Conservation (phyloP, 2,113 vertebrate species). For the Plecturocebus donacophilus region DNA sequence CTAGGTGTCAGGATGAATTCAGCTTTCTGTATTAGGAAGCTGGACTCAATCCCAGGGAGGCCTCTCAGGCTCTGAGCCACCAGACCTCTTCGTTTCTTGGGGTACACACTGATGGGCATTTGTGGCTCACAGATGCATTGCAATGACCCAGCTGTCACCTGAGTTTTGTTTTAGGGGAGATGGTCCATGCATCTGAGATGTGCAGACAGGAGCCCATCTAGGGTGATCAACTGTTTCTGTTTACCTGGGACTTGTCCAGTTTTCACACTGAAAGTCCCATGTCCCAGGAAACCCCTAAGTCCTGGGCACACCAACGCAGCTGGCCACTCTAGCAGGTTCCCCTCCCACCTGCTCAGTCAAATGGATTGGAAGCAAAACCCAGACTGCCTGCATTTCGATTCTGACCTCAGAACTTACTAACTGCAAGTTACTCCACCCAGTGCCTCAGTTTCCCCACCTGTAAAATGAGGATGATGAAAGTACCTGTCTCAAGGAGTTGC, state of each 20-base stretch:
- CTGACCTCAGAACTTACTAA: not conserved
- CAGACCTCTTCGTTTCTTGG: not conserved
- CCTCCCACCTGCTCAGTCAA: not conserved
- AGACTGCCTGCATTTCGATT: not conserved
- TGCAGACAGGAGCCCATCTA: not conserved
- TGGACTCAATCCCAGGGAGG: not conserved
- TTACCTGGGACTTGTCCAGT: not conserved
- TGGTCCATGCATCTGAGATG: not conserved
- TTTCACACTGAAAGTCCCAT: not conserved
- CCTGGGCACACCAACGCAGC: not conserved
- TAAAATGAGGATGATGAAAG: not conserved
- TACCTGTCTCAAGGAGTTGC: not conserved
- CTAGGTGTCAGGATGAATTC: conserved; percentile 56
- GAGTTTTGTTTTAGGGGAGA: conserved; percentile 3
- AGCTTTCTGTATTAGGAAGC: not conserved
- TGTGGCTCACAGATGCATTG: not conserved
- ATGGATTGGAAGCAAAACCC: not conserved
- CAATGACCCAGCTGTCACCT: not conserved
- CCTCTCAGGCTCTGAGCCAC: not conserved
- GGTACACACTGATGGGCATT: not conserved
- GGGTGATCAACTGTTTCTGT: not conserved
- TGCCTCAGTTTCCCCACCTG: not conserved
- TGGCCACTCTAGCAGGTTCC: not conserved
- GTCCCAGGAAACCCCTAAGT: not conserved
- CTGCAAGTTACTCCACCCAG: not conserved